Percentiles rank a stretch among this genome's conserved stretches.
phyloP scores from a whole-genome alignment of 2,113 vertebrate species.

The Anoura caudifer region DNA sequence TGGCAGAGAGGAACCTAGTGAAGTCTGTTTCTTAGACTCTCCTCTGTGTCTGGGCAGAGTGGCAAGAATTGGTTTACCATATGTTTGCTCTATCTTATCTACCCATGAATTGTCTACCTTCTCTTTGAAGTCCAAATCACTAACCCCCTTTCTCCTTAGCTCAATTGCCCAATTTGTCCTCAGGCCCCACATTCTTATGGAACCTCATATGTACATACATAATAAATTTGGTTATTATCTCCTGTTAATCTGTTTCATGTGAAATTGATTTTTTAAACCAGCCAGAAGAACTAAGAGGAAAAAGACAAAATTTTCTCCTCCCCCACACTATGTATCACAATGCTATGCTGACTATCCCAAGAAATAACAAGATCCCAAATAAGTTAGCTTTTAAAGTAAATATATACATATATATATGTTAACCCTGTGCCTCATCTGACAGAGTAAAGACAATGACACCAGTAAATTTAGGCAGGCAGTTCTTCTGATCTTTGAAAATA shows the following conservation, averaged over 20 bases:
- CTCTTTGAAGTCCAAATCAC: neutral
- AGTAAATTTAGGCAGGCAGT: neutral
- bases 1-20: neutral
- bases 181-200: neutral
- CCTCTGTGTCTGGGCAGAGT: neutral
- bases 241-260: neutral
- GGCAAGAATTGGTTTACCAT: neutral
- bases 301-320: neutral
- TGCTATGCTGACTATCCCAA: neutral
- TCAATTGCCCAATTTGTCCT: neutral
- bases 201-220: neutral
- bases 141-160: neutral
- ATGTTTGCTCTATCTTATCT: neutral
- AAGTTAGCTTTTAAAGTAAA: neutral
- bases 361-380: neutral
- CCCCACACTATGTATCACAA: neutral
- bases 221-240: neutral
- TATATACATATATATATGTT: neutral
- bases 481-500: slow-evolving; percentile 1
- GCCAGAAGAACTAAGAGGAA: neutral
- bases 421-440: neutral
- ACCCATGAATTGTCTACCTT: neutral
- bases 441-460: neutral
- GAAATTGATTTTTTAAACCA: neutral
- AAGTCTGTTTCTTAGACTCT: neutral